Evolutionary conservation across 2,888 invertebrate genomes (phyloP).

Genomic region (Dinocampus coccinellae): DNA sequence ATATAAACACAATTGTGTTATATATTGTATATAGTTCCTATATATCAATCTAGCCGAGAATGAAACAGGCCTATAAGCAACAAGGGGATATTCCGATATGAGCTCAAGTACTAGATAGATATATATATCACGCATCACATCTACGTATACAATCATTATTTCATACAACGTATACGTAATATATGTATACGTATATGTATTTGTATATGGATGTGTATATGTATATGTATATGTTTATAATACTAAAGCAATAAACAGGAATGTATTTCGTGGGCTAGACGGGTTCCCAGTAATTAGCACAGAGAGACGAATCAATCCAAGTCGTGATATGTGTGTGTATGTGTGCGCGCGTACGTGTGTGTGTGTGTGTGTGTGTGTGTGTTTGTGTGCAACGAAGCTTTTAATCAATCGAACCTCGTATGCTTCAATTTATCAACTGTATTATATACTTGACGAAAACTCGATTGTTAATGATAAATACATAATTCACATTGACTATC

Average conservation of each 20-base stretch:
- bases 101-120: constrained; percentile 6
- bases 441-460: background rate
- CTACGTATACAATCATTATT: constrained; percentile 43
- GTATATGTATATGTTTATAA: background rate
- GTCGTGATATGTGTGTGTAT: background rate
- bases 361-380: background rate
- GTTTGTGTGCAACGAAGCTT: background rate
- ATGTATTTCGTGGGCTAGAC: constrained; percentile 30
- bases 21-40: background rate
- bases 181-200: background rate
- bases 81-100: background rate
- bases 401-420: background rate
- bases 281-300: constrained; percentile 48
- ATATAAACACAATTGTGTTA: no score
- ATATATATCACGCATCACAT: constrained; percentile 31
- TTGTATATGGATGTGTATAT: background rate
- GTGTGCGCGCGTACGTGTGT: background rate
- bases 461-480: background rate
- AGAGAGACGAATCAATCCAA: constrained; percentile 38
- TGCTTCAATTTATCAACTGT: constrained; percentile 1
- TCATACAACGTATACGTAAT: constrained; percentile 36
- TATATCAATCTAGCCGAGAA: background rate
- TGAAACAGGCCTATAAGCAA: constrained; percentile 2
- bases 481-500: background rate
- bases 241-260: constrained; percentile 44